Base-by-base conservation (phyloP, 1,140 invertebrate genomes). In the Monochamus saltuarius region DNA sequence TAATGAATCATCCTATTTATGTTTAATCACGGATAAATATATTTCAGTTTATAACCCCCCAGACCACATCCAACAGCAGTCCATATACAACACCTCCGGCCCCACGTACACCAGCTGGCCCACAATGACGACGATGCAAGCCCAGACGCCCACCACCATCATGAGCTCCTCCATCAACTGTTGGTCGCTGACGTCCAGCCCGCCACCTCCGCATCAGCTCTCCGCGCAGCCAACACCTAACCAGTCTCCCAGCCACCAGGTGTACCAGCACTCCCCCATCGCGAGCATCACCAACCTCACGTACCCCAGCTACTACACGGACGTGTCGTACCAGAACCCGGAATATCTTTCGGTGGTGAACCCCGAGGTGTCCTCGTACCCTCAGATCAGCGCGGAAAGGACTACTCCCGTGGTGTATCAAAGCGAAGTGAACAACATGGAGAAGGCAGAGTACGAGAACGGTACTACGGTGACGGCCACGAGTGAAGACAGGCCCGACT, bases 201-300 rank as follows among this genome's bases (percentile, higher is more conserved):
- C 75, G 14, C 72, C 75, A 14, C 73, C 73, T 7, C 69, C 70
- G 3, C 70, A 75, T 59, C 75, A 76, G 50, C 55, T 72, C n/a
- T 68, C 70, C 3, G 56, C 68, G 0, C 72, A 73, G 49, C 64
- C 68, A 0, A 69, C 74, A 2, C 73, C 73, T 1, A 73, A 68
- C 45, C 75, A 75, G 62, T 76, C 75, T 8, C 75, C 75, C 39
- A 75, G 51, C 52, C 75, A 75, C 54, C 75, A 75, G 57, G 68
- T 74, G 19, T 76, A 76, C 56, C 73, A 75, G 56, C 69, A 69
- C 38, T 56, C 65, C 11, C 68, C 73, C 1, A 67, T 77, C 7
- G 59, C 67, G n/a, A 75, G 74, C 57, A 56, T 75, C 29, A 71
- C 73, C 1, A 76, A 74, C 58, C 45, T 76, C n/a, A 70, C 72